A percentile compares a stretch with the other conserved stretches of the same genome.
Evolutionary conservation across 2,888 invertebrate species (phyloP).

Genomic region (Rhamnusium bicolor): DNA sequence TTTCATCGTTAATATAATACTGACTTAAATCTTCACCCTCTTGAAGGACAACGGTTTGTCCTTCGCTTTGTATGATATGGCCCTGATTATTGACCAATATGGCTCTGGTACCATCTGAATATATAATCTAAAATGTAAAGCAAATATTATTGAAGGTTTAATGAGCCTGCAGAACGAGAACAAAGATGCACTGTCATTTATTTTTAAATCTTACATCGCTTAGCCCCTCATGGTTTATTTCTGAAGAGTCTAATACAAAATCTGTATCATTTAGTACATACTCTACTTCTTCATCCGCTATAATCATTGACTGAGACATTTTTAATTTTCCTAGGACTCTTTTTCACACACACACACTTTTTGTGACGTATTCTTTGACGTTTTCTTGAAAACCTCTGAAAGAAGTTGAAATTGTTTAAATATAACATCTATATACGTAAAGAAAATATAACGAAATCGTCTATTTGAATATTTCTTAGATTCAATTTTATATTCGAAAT

Average conservation of each 20-base stretch:
- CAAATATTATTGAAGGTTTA: not conserved
- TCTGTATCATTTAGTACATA: slow-evolving; percentile 47
- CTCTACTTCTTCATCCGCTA: slow-evolving; percentile 43
- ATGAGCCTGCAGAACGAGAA: too few species aligned
- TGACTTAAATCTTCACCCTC: slow-evolving; percentile 55
- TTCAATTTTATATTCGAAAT: slow-evolving; percentile 41
- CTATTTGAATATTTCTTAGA: not conserved
- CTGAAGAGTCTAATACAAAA: slow-evolving; percentile 43
- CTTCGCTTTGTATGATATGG: slow-evolving; percentile 48
- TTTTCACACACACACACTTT: too few species aligned
- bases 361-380: slow-evolving; percentile 24
- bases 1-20: slow-evolving; percentile 53
- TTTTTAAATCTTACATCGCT: slow-evolving; percentile 47
- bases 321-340: slow-evolving; percentile 21
- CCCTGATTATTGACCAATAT: slow-evolving; percentile 56
- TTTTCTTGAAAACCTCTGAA: slow-evolving; percentile 4
- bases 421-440: not conserved
- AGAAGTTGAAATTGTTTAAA: not conserved
- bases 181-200: not conserved
- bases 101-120: slow-evolving; percentile 55
- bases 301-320: slow-evolving; percentile 41
- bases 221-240: slow-evolving; percentile 40
- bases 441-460: not conserved
- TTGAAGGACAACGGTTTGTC: slow-evolving; percentile 50
- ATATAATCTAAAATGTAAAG: slow-evolving; percentile 50